These are phyloP conservation scores for Stichopus horrens DNA, from an alignment of 53 echinoderm and acorn worm genomes.

Conservation along the genomic window DNA sequence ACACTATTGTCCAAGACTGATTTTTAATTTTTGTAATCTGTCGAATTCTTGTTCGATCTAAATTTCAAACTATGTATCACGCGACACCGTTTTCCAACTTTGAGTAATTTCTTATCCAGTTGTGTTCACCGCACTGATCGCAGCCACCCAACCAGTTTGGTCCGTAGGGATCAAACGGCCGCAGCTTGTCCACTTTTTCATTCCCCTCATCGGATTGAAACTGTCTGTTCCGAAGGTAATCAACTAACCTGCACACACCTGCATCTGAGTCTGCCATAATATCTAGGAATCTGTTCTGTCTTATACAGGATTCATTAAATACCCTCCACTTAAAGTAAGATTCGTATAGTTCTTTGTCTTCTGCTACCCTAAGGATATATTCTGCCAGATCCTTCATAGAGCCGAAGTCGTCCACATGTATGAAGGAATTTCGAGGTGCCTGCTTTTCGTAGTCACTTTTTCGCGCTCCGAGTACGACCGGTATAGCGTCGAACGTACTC, in stretches of 20 bases:
- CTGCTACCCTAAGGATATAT: constrained; percentile 41
- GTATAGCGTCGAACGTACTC: constrained; percentile 47
- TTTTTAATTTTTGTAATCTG: too few relatives aligned
- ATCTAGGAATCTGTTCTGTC: background rate
- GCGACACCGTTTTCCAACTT: too few relatives aligned
- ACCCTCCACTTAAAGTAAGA: constrained; percentile 61
- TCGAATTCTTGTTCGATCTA: too few relatives aligned
- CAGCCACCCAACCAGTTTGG: constrained; percentile 28
- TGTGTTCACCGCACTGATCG: constrained; percentile 16
- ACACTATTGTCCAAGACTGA: too few relatives aligned
- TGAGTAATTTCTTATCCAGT: constrained; percentile 19
- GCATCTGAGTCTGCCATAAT: background rate
- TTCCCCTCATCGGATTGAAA: background rate
- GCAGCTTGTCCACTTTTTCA: background rate
- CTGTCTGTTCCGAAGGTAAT: background rate
- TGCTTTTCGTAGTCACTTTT: constrained; percentile 39
- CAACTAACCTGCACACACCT: constrained; percentile 11
- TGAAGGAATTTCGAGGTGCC: constrained; percentile 62
- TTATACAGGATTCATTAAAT: constrained; percentile 14
- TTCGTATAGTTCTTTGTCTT: constrained; percentile 41
- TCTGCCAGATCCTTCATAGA: constrained; percentile 47
- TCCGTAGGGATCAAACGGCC: constrained; percentile 24
- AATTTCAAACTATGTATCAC: too few relatives aligned
- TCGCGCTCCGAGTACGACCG: constrained; percentile 63
- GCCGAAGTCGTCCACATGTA: constrained; percentile 62